phyloP scores from a whole-genome alignment of 2,888 invertebrate species.

The Agriopis aurantiaria region DNA sequence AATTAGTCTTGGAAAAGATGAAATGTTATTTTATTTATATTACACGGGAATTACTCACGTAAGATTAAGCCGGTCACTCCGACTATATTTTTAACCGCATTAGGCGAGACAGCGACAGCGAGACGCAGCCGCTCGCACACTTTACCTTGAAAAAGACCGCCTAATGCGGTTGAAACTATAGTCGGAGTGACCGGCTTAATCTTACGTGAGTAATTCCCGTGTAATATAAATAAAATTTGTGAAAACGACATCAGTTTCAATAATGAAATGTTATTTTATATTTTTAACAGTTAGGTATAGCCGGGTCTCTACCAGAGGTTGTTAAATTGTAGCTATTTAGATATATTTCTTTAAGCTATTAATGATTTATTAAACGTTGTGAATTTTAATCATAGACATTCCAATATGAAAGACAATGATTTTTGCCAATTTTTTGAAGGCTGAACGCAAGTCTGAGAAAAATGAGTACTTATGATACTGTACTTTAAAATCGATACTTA shows the following conservation, averaged over 20 bases:
- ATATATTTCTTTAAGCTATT: constrained; percentile 35
- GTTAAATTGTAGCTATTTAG: constrained; percentile 58
- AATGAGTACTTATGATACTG: constrained; percentile 54
- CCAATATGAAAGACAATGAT: constrained; percentile 74
- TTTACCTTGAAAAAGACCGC: no score
- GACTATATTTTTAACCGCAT: no score
- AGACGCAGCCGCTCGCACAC: no score
- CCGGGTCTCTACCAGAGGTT: constrained; percentile 55
- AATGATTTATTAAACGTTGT: constrained; percentile 60
- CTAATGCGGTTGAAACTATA: no score
- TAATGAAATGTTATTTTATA: constrained; percentile 5
- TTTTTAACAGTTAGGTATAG: constrained; percentile 29
- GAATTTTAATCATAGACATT: constrained; percentile 78
- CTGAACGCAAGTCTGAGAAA: constrained; percentile 73
- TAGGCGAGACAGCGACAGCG: no score
- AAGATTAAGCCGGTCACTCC: no score
- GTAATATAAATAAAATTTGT: no score
- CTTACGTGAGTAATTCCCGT: no score
- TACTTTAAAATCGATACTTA: constrained; percentile 64
- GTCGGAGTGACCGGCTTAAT: no score
- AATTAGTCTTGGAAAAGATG: background rate
- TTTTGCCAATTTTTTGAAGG: constrained; percentile 72
- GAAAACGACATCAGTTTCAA: background rate
- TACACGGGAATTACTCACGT: background rate
- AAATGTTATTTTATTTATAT: background rate